Base-by-base conservation (phyloP, 2,797 vertebrate species). In the Mus minutoides region DNA sequence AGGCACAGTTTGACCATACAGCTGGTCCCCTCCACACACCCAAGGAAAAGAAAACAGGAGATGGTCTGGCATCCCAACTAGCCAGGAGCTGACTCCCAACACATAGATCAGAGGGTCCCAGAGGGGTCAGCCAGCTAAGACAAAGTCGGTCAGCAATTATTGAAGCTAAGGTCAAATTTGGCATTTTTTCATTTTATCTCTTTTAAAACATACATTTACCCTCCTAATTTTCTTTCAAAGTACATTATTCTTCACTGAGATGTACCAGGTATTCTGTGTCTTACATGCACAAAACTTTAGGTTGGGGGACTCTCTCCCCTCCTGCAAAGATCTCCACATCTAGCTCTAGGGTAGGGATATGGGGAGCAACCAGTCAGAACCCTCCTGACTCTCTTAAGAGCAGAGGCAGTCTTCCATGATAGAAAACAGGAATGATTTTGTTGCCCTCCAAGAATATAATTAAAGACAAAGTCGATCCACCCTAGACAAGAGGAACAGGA, bases 11-110 rank as follows among this genome's bases (percentile, higher is more conserved):
- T 82, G 54, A 91, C 75, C 37, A 10, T 14, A 46, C 11, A 58
- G 16, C 52, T 2, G 0, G 26, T 40, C 26, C 26, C 0, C 1
- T 37, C 14, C 6, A 14, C 3, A 10, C 7, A 2, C 29, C 19
- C 10, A 1, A 54, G 46, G 19, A 26, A 52, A 4, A 6, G 3
- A 52, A 29, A 40, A n/a, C 0, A 46, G 22, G 3, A 58, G 3
- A n/a, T 58, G 29, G 8, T 24, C 90, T 46, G 84, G 52, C 21
- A 40, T 77, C 34, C n/a, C 29, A 69, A 43, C 14, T 76, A 1
- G 21, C 69, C 67, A 62, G 22, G 46, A 31, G 43, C 69, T 49
- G 1, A 91, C 34, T 82, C 19, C 56, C 10, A 2, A 24, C 5
- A 21, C 0, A 0, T 12, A 40, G 62, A 4, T 69, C n/a, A 3